Base-by-base conservation (phyloP, 2,888 invertebrate species). In the Sphaerophoria rueppellii region DNA sequence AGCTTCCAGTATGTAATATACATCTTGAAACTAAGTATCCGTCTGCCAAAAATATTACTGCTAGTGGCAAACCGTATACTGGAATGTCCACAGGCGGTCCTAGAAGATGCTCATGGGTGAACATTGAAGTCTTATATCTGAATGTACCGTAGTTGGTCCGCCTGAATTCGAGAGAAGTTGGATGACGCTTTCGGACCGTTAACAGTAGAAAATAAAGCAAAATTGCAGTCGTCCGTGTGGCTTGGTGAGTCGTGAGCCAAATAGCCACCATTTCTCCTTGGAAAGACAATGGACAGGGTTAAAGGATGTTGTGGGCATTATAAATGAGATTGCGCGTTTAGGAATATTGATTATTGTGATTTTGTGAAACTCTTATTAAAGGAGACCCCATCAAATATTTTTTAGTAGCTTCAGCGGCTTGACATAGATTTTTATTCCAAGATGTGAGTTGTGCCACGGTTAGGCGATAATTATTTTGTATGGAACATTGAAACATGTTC, bases 101-200 rank as follows among this genome's bases (percentile, higher is more conserved):
- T 48, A 2, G n/a, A 16, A 14, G 32, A 32, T 63, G n/a, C n/a
- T 43, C 40, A 40, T 54, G 55, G 55, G 72, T 34, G 46, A 71
- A 77, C 76, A 81, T 81, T 72, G 77, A 81, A 76, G 71, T 77
- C 67, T 43, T 50, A 40, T 55, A 55, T 54, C 32, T 80, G 63
- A 74, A 63, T 74, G 63, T 70, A 74, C 60, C 24, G 37, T 6
- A 65, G 52, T 65, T 60, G 67, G 76, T 76, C n/a, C 72, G 70
- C 48, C 60, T 46, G 37, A 65, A 34, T 65, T 65, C n/a, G 6
- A 43, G 9, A 40, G 40, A 40, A 40, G 76, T 72, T 67, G 63
- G 55, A 32, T 79, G 73, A 78, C 63, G 70, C 43, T 63, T 9
- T 40, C 7, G 16, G 24, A 46, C n/a, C 43, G 24, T 4, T 76